Evolutionary conservation across 2,797 vertebrate genomes (phyloP), one percentile per base, ranked within the genome.

Genomic region (Sardinella longiceps): DNA sequence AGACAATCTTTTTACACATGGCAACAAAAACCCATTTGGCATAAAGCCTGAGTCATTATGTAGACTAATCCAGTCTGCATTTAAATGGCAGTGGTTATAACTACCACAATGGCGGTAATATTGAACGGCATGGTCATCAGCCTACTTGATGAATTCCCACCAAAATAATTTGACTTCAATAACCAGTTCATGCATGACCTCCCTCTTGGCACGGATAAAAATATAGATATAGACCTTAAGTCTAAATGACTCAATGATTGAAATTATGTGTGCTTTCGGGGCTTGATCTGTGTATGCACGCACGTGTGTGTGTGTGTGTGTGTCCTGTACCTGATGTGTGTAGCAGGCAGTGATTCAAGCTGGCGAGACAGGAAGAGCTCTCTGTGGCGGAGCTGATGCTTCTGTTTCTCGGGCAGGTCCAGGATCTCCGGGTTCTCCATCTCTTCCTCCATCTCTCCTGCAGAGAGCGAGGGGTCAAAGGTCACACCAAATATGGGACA

Each of bases 401-500:
- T 98, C 86, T 98, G 96, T 92, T 98, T 98, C 91, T 99, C 98
- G 0, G 97, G 97, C 86, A 99, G 96, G 89, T 98, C 97, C 30
- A 96, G 91, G 94, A 98, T 96, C 93, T 99, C 98, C 0, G 97
- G 96, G 89, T 98, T 99, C 93, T 99, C 98, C 96, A 98, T 96
- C 92, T 99, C 98, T 90, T 99, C 98, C 91, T 99, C 98, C 91
- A 97, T 94, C 93, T 99, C 98, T 89, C 97, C 98, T 99, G 90
- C n/a, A 74, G 70, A 37, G 20, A 1, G 5, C 4, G 23, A 43
- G 18, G 6, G 37, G 70, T 77, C 18, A 77, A 77, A 20, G 33
- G 37, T 77, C 18, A 77, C 18, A 23, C 18, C 33, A 43, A 77
- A 77, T 37, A 77, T 43, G 37, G 37, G 43, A 43, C 15, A 37